These are phyloP conservation scores for Diabrotica undecimpunctata DNA, from an alignment of 1,140 invertebrate species.

Conservation along the genomic window DNA sequence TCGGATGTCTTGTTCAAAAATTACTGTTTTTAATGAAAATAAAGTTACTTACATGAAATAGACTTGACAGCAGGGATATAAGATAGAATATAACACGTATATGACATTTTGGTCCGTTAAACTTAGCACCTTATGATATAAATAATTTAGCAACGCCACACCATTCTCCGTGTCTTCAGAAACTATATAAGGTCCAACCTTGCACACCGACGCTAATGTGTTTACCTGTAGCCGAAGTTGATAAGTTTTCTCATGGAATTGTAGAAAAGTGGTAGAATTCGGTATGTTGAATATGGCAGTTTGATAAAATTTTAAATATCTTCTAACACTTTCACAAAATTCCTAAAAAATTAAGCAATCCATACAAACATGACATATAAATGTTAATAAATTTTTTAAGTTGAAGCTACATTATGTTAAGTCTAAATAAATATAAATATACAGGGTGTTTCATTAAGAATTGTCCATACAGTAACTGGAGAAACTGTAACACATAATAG, in stretches of 20 bases:
- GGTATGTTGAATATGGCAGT: conserved; percentile 37
- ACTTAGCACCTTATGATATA: conserved; percentile 40
- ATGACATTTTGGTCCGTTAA: conserved; percentile 36
- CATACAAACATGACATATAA: background rate
- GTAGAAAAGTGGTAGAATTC: conserved; percentile 34
- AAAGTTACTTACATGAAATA: conserved; percentile 32
- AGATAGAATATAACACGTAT: conserved; percentile 40
- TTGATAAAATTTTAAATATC: conserved; percentile 41
- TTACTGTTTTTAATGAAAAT: background rate
- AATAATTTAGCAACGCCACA: conserved; percentile 42
- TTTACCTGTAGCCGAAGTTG: conserved; percentile 36
- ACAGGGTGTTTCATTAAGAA: too few relatives aligned
- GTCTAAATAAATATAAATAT: too few relatives aligned
- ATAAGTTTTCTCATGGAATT: conserved; percentile 34
- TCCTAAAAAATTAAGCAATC: conserved; percentile 33
- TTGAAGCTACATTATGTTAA: too few relatives aligned
- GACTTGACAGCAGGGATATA: conserved; percentile 44
- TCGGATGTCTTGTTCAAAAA: too few relatives aligned
- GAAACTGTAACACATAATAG: too few relatives aligned
- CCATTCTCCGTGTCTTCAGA: conserved; percentile 36
- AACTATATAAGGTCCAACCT: conserved; percentile 35
- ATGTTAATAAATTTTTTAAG: too few relatives aligned
- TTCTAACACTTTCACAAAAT: conserved; percentile 40
- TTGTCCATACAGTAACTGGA: too few relatives aligned
- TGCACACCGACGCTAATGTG: conserved; percentile 40